phyloP scores from a whole-genome alignment of 2,797 vertebrate genomes.

The Ctenopoma kingsleyae region DNA sequence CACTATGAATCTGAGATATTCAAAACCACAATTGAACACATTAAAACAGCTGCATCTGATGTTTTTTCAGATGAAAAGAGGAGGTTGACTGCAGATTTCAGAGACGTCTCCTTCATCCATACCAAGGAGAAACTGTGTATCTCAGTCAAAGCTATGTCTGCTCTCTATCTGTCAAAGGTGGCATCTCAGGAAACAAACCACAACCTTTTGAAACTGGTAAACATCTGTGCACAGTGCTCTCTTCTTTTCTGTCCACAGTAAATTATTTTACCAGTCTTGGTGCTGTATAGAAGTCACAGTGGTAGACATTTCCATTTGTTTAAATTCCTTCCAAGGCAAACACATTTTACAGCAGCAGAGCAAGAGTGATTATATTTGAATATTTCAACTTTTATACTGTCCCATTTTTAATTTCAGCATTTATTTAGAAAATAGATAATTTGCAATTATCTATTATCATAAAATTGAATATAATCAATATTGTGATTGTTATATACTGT shows the following conservation, averaged over 20 bases:
- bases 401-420: no score
- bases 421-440: no score
- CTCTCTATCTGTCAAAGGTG: conserved; percentile 85
- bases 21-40: not conserved
- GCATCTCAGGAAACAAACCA: conserved; percentile 69
- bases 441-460: no score
- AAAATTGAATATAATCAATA: no score
- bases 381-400: no score
- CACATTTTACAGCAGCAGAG: not conserved
- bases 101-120: conserved; percentile 66
- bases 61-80: conserved; percentile 85
- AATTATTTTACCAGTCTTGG: not conserved
- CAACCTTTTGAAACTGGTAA: conserved; percentile 79
- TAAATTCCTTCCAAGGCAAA: no score
- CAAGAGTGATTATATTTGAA: no score
- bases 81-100: conserved; percentile 73
- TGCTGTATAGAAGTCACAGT: not conserved
- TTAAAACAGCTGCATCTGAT: conserved; percentile 36
- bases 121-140: conserved; percentile 71
- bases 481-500: no score
- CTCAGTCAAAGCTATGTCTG: conserved; percentile 89
- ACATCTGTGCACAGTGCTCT: conserved; percentile 34
- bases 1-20: not conserved
- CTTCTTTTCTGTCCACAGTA: not conserved
- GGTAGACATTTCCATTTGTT: no score